These are phyloP conservation scores for Thaumetopoea pityocampa DNA, from an alignment of 1,140 invertebrate genomes.

Conservation along the genomic window DNA sequence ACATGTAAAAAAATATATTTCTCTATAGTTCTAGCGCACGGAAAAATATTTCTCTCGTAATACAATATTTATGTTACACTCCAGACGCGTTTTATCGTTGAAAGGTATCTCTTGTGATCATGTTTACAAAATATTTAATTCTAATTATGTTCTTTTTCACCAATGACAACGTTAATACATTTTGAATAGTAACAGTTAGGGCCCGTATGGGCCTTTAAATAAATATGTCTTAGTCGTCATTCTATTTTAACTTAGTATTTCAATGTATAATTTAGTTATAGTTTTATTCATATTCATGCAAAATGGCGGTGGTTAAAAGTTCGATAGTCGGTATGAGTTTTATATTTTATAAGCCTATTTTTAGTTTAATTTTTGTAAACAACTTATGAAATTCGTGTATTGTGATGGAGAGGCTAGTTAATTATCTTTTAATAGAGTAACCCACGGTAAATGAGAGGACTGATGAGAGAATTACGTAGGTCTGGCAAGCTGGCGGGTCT, in stretches of 20 bases:
- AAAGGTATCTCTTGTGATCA: slow-evolving; percentile 27
- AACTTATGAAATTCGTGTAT: neutral
- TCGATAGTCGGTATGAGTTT: slow-evolving; percentile 21
- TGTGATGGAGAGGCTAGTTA: slow-evolving; percentile 12
- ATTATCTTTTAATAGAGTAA: slow-evolving; percentile 16
- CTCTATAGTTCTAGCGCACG: slow-evolving; percentile 7
- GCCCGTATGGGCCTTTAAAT: slow-evolving; percentile 33
- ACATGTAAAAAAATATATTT: slow-evolving; percentile 14
- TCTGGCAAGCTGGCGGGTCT: slow-evolving; percentile 20
- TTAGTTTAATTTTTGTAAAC: slow-evolving; percentile 14
- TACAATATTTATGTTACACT: slow-evolving; percentile 24
- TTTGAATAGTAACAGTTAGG: slow-evolving; percentile 26
- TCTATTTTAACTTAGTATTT: slow-evolving; percentile 32
- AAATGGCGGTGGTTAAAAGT: too few relatives aligned
- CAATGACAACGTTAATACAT: slow-evolving; percentile 30
- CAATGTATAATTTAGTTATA: slow-evolving; percentile 15
- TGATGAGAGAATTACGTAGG: slow-evolving; percentile 7
- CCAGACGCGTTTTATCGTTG: slow-evolving; percentile 23
- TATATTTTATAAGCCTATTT: slow-evolving; percentile 14
- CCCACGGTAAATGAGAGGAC: slow-evolving; percentile 14
- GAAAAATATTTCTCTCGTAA: slow-evolving; percentile 9
- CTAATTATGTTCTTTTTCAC: slow-evolving; percentile 22
- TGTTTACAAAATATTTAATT: slow-evolving; percentile 31
- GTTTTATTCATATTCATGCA: slow-evolving; percentile 14
- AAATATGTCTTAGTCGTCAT: slow-evolving; percentile 25